These are phyloP conservation scores for Himalopsyche anomala DNA, from an alignment of 2,888 invertebrate species.

Conservation along the genomic window DNA sequence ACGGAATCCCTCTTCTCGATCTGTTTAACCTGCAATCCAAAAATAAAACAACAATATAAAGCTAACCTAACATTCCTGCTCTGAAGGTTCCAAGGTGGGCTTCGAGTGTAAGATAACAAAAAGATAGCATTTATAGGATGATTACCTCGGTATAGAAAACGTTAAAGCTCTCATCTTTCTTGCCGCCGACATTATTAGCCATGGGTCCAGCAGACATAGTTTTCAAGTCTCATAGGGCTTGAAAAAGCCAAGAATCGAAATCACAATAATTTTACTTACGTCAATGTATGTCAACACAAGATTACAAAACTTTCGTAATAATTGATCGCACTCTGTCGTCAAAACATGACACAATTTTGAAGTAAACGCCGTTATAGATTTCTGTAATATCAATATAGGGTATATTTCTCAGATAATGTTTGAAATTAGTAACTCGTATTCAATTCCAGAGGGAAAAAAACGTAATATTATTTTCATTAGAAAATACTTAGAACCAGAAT, in stretches of 20 bases:
- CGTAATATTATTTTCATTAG: too few relatives aligned
- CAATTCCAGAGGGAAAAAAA: background rate
- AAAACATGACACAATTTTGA: background rate
- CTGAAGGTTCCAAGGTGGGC: background rate
- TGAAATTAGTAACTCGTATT: background rate
- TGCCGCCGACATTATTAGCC: slow-evolving; percentile 15
- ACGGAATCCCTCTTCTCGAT: slow-evolving; percentile 98
- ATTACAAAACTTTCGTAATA: slow-evolving; percentile 45
- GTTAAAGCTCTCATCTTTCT: slow-evolving; percentile 82
- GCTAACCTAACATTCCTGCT: slow-evolving; percentile 48
- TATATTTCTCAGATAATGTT: background rate
- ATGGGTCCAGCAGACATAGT: slow-evolving; percentile 49
- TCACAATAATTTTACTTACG: slow-evolving; percentile 45
- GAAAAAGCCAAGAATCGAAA: slow-evolving; percentile 15
- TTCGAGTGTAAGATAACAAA: slow-evolving; percentile 46
- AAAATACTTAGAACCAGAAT: too few relatives aligned
- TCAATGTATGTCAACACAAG: slow-evolving; percentile 52
- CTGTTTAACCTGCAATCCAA: slow-evolving; percentile 91
- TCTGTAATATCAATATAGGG: background rate
- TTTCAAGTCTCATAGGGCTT: slow-evolving; percentile 37
- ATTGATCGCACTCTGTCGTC: slow-evolving; percentile 17
- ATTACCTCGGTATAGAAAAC: slow-evolving; percentile 90
- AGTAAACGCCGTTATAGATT: background rate
- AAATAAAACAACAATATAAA: slow-evolving; percentile 59
- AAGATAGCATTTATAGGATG: slow-evolving; percentile 65